These are phyloP conservation scores for Theristicus caerulescens DNA, from an alignment of 2,113 vertebrate species.

Conservation along the genomic window DNA sequence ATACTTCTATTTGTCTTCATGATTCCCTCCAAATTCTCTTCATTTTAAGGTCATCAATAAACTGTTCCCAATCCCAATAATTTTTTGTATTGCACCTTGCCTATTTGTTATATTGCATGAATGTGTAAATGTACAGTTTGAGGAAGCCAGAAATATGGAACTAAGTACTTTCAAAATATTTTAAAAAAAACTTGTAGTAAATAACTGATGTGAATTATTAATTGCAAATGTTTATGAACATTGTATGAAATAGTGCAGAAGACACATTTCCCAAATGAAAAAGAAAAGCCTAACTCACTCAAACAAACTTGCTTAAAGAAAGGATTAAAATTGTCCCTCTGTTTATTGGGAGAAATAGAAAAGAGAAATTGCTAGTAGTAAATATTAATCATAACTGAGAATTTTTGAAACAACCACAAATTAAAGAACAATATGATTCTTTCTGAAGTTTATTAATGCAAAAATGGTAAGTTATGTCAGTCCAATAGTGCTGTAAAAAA, in stretches of 20 bases:
- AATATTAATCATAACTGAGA: neutral
- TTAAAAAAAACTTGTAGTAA: neutral
- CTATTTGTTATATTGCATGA: neutral
- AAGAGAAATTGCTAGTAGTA: neutral
- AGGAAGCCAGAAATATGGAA: neutral
- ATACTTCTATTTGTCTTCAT: neutral
- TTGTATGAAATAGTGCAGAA: neutral
- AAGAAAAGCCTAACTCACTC: neutral
- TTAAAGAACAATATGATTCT: neutral
- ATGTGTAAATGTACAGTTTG: neutral
- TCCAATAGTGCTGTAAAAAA: neutral
- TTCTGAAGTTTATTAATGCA: neutral
- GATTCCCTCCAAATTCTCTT: neutral
- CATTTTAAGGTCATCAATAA: neutral
- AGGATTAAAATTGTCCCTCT: neutral
- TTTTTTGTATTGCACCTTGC: neutral
- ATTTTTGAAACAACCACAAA: neutral
- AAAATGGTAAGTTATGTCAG: neutral
- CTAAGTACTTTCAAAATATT: neutral
- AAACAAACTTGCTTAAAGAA: neutral
- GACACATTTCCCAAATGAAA: neutral
- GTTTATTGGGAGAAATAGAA: neutral
- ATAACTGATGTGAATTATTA: neutral
- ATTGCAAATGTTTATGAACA: neutral
- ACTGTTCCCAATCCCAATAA: neutral